Percentiles rank a stretch among this genome's conserved stretches.
Evolutionary conservation across 1,140 invertebrate species (phyloP).

Genomic region (Uloborus diversus): DNA sequence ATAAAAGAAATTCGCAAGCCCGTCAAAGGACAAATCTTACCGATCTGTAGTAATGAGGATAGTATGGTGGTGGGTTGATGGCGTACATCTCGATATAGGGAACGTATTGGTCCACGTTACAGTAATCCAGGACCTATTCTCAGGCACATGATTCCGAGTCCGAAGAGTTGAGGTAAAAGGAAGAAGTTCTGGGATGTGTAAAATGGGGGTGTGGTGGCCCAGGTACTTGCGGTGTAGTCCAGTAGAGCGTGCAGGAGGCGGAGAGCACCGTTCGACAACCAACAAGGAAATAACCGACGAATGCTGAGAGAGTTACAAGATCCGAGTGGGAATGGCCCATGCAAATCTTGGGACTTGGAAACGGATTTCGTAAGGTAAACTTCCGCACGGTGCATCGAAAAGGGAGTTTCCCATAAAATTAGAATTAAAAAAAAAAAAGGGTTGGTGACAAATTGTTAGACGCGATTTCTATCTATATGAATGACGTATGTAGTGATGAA

Average conservation of each 20-base stretch:
- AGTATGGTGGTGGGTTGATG: background rate
- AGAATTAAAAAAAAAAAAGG: too few relatives aligned
- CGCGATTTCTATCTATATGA: too few relatives aligned
- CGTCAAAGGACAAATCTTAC: background rate
- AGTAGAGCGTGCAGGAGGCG: constrained; percentile 4
- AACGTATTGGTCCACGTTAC: background rate
- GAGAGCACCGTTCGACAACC: background rate
- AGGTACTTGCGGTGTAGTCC: background rate
- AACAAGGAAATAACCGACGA: background rate
- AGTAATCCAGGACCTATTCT: background rate
- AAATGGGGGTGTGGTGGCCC: constrained; percentile 13
- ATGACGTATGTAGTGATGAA: too few relatives aligned
- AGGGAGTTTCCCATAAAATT: too few relatives aligned
- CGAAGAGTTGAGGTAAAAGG: constrained; percentile 6
- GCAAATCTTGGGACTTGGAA: background rate
- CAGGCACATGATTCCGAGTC: background rate
- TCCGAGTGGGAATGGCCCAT: background rate
- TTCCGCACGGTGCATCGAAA: too few relatives aligned
- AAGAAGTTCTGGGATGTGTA: constrained; percentile 14
- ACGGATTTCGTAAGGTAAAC: background rate
- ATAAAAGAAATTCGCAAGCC: background rate
- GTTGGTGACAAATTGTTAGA: too few relatives aligned
- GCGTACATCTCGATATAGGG: background rate
- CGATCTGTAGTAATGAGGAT: background rate
- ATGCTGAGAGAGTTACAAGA: background rate